Percentiles rank a stretch among this genome's conserved stretches.
These are phyloP conservation scores for Heliconius hortense DNA, from an alignment of 2,888 invertebrate species.

Conservation along the genomic window DNA sequence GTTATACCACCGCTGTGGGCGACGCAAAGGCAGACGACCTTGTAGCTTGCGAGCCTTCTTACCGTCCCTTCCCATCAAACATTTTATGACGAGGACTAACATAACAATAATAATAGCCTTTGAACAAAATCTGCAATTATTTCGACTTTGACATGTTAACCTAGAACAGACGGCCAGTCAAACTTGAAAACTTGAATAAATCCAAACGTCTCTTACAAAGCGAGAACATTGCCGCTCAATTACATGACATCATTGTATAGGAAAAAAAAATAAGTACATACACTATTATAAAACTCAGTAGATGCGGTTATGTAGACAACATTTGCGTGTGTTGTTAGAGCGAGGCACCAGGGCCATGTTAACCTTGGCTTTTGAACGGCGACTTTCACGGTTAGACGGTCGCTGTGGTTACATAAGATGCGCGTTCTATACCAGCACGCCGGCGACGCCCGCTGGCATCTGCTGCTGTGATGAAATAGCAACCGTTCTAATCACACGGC, in stretches of 20 bases:
- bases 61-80: conserved; percentile 71
- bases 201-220: conserved; percentile 30
- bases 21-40: conserved; percentile 77
- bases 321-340: conserved; percentile 69
- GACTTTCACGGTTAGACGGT: conserved; percentile 82
- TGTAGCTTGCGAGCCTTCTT: conserved; percentile 71
- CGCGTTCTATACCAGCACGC: conserved; percentile 56
- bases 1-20: conserved; percentile 73
- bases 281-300: conserved; percentile 50
- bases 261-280: conserved; percentile 59
- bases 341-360: conserved; percentile 71
- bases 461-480: conserved; percentile 71
- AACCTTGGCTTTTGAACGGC: conserved; percentile 82
- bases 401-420: conserved; percentile 75
- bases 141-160: conserved; percentile 31
- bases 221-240: conserved; percentile 58
- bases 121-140: conserved; percentile 44
- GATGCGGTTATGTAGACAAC: conserved; percentile 62
- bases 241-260: conserved; percentile 69
- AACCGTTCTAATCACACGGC: conserved; percentile 57
- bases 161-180: background rate
- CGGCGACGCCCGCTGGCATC: conserved; percentile 57
- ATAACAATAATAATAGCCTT: conserved; percentile 50
- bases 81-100: conserved; percentile 44
- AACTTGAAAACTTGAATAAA: background rate